Percentiles rank a stretch among this genome's conserved stretches.
These are phyloP conservation scores for Luscinia megarhynchos DNA, from an alignment of 2,797 vertebrate genomes.

Conservation along the genomic window DNA sequence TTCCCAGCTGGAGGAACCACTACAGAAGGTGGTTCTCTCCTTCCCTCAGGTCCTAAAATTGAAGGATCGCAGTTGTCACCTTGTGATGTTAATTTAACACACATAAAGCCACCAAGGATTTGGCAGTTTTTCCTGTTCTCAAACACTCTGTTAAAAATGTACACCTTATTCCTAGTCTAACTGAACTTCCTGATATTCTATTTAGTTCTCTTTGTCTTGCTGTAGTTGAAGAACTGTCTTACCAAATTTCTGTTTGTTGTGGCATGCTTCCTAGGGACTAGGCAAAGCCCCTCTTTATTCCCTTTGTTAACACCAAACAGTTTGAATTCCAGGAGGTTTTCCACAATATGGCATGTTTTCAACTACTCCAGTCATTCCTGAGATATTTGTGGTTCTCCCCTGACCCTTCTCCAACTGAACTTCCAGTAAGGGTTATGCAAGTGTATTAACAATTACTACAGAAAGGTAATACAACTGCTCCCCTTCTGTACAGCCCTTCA, in stretches of 20 bases:
- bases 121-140: neutral
- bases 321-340: slow-evolving; percentile 37
- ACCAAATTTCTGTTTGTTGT: neutral
- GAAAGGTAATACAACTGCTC: neutral
- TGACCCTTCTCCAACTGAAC: neutral
- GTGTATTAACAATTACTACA: neutral
- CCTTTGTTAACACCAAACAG: neutral
- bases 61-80: neutral
- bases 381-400: slow-evolving; percentile 39
- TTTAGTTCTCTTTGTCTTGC: neutral
- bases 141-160: neutral
- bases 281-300: neutral
- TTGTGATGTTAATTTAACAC: neutral
- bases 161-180: neutral
- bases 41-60: neutral
- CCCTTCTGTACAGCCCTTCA: neutral
- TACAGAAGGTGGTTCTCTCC: neutral
- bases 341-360: slow-evolving; percentile 35
- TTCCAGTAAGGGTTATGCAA: slow-evolving; percentile 24
- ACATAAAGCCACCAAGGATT: neutral
- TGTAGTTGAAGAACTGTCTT: neutral
- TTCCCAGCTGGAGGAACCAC: neutral
- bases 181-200: neutral
- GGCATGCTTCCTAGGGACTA: neutral
- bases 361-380: slow-evolving; percentile 30